Conservation (phyloP, 92 coral and sea anemone genomes). For the Paragorgia papillata region DNA sequence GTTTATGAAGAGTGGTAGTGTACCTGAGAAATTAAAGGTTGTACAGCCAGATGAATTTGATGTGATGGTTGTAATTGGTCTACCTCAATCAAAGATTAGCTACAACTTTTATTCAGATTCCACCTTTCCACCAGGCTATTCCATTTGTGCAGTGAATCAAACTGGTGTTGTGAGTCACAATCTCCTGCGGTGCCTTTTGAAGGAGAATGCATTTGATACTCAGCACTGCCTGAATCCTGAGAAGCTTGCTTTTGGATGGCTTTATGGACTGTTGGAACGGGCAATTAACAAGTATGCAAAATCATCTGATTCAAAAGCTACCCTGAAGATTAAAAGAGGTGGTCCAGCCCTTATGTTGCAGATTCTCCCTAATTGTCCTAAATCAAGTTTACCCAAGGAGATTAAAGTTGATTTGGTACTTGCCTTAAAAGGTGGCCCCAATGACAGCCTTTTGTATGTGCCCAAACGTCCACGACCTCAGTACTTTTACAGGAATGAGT, state of each 20-base stretch:
- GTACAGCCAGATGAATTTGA: conserved; percentile 42
- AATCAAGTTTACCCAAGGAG: background rate
- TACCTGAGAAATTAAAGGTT: conserved; percentile 32
- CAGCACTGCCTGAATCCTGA: conserved; percentile 4
- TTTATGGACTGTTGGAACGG: background rate
- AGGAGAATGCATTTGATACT: background rate
- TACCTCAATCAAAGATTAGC: conserved; percentile 10
- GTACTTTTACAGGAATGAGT: background rate
- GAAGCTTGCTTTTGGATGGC: conserved; percentile 14
- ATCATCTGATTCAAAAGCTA: background rate
- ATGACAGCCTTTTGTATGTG: background rate
- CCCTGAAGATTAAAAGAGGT: background rate
- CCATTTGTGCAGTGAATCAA: conserved; percentile 6
- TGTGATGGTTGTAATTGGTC: conserved; percentile 18
- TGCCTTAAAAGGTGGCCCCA: background rate
- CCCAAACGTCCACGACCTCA: background rate
- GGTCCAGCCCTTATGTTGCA: conserved; percentile 17
- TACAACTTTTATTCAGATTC: conserved; percentile 21
- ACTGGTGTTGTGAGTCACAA: background rate
- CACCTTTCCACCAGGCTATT: conserved; percentile 36
- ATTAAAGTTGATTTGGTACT: conserved; percentile 3
- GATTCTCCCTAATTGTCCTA: background rate
- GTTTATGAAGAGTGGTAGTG: conserved; percentile 42
- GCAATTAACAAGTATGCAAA: background rate
- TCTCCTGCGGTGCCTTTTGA: background rate